Conservation (phyloP, 1,140 invertebrate species). For the Drosophila sp. region DNA sequence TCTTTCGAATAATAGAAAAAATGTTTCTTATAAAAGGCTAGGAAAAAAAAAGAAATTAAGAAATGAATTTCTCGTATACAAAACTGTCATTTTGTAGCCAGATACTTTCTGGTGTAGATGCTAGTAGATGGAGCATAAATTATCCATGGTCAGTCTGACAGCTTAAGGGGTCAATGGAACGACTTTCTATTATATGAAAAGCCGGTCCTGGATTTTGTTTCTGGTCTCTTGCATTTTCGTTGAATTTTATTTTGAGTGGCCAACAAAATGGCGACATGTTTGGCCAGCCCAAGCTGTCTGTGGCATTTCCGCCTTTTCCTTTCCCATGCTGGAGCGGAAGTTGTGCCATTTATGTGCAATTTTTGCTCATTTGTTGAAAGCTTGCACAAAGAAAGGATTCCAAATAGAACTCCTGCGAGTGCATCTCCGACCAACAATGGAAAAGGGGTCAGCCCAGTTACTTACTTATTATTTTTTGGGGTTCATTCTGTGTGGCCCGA, state of each 20-base stretch:
- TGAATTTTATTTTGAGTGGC: conserved; percentile 50
- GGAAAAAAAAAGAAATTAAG: no score
- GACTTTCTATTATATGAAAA: background rate
- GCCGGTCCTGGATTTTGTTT: conserved; percentile 5
- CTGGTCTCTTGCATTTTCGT: conserved; percentile 36
- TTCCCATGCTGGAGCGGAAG: conserved; percentile 43
- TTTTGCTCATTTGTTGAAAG: conserved; percentile 64
- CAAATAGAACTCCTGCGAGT: background rate
- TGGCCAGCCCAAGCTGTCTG: conserved; percentile 42
- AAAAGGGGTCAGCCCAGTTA: conserved; percentile 46
- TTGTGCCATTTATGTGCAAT: conserved; percentile 46
- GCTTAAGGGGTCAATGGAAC: conserved; percentile 2
- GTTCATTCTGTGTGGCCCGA: conserved; percentile 42
- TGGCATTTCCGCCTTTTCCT: conserved; percentile 49
- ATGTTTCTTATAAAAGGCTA: no score
- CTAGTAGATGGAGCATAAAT: no score
- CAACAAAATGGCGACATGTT: conserved; percentile 52
- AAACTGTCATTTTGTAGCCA: no score
- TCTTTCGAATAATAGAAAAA: no score
- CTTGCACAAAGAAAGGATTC: conserved; percentile 37
- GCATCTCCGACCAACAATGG: background rate
- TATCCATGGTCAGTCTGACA: background rate
- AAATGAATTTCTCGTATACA: no score
- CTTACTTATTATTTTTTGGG: conserved; percentile 11
- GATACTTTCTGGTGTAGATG: no score